Evolutionary conservation across 2,113 vertebrate species (phyloP).

Genomic region (Tinamus guttatus): DNA sequence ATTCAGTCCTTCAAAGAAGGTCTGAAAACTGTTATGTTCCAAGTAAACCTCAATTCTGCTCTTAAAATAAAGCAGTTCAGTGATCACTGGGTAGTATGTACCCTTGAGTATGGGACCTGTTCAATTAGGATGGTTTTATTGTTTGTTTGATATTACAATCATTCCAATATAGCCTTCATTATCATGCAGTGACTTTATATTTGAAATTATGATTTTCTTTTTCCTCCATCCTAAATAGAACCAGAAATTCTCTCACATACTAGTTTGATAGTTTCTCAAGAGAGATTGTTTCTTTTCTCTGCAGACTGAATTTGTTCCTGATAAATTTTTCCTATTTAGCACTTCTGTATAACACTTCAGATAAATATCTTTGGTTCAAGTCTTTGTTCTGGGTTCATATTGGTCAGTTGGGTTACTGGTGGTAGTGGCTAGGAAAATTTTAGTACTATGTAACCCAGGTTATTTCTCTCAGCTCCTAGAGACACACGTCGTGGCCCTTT

Average conservation of each 20-base stretch:
- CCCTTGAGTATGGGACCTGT: neutral
- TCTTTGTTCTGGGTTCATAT: neutral
- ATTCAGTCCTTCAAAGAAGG: neutral
- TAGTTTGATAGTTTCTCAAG: neutral
- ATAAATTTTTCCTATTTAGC: neutral
- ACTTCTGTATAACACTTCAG: neutral
- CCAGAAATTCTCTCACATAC: neutral
- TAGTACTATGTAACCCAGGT: neutral
- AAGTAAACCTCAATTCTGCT: neutral
- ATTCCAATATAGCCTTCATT: neutral
- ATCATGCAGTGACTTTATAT: neutral
- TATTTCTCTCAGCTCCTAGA: constrained; percentile 72
- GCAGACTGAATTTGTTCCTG: neutral
- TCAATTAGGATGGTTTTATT: neutral
- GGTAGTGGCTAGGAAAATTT: neutral
- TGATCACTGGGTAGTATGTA: neutral
- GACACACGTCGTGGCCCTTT: neutral
- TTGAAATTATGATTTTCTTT: neutral
- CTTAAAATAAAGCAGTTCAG: neutral
- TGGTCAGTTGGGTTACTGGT: neutral
- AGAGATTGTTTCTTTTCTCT: neutral
- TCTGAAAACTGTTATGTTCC: neutral
- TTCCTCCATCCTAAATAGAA: neutral
- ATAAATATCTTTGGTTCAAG: neutral
- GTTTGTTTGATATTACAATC: neutral